A percentile compares a stretch with the other conserved stretches of the same genome.
phyloP scores from a whole-genome alignment of 2,888 invertebrate genomes.

The Formica aserva region DNA sequence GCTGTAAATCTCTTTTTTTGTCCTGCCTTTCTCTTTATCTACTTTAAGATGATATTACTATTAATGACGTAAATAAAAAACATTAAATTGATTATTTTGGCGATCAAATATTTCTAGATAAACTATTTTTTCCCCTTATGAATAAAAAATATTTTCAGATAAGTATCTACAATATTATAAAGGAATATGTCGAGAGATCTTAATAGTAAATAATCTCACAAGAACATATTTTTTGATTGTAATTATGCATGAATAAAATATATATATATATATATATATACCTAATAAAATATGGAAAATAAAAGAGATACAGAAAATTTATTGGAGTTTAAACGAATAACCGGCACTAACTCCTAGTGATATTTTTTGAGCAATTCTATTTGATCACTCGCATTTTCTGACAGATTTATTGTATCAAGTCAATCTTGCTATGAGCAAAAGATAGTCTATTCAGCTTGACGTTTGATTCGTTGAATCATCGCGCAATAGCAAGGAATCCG shows the following conservation, averaged over 20 bases:
- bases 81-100: conserved; percentile 11
- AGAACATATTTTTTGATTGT: not conserved
- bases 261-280: not conserved
- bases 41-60: not conserved
- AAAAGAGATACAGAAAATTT: not conserved
- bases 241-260: not conserved
- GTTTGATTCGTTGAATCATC: conserved; percentile 34
- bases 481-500: conserved; percentile 19
- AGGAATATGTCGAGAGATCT: not conserved
- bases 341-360: not conserved
- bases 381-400: not conserved
- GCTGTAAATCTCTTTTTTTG: not conserved
- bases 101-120: not conserved
- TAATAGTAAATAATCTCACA: not conserved
- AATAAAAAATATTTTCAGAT: not conserved
- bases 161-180: not conserved
- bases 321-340: not conserved
- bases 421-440: conserved; percentile 1
- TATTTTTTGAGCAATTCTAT: not conserved
- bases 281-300: not conserved
- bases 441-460: not conserved
- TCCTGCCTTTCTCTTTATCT: not conserved
- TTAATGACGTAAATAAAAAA: not conserved
- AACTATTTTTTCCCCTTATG: not conserved
- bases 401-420: not conserved